A percentile compares a stretch with the other conserved stretches of the same genome.
Evolutionary conservation across 2,797 vertebrate genomes (phyloP).

Genomic region (Phalloptychus januarius): DNA sequence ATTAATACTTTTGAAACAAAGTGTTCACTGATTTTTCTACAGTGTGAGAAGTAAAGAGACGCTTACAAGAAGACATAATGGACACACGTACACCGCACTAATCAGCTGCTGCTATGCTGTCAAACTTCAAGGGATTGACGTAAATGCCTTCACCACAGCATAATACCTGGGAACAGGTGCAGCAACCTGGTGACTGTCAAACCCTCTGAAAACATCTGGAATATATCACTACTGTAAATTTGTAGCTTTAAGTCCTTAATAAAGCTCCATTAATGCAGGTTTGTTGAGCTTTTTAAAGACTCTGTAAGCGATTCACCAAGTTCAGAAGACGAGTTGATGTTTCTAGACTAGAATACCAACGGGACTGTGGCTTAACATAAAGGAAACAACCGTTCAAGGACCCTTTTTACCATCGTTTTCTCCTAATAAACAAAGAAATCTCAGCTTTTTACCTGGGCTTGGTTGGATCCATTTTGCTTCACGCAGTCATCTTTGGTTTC

Average conservation of each 20-base stretch:
- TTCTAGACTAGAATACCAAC: slow-evolving; percentile 13
- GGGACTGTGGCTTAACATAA: neutral
- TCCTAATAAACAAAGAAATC: slow-evolving; percentile 11
- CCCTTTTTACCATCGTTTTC: neutral
- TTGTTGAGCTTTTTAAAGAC: slow-evolving; percentile 3
- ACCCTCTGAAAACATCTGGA: neutral
- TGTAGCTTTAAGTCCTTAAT: neutral
- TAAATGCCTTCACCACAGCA: slow-evolving; percentile 38
- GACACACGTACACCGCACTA: slow-evolving; percentile 14
- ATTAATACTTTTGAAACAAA: neutral
- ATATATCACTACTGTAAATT: neutral
- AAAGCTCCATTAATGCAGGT: neutral
- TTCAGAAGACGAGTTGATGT: neutral
- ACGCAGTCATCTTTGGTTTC: slow-evolving; percentile 74
- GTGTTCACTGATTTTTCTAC: neutral
- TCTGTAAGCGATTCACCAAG: slow-evolving; percentile 26
- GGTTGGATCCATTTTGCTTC: slow-evolving; percentile 73
- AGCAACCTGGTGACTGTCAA: slow-evolving; percentile 9
- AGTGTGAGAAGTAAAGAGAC: neutral
- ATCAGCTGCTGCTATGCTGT: slow-evolving; percentile 12
- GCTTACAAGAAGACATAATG: neutral
- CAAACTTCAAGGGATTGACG: slow-evolving; percentile 48
- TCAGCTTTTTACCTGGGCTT: slow-evolving; percentile 73
- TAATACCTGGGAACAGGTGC: slow-evolving; percentile 32
- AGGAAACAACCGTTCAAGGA: slow-evolving; percentile 1